Evolutionary conservation across 2,797 vertebrate genomes (phyloP).

Genomic region (Lophotriccus pileatus): DNA sequence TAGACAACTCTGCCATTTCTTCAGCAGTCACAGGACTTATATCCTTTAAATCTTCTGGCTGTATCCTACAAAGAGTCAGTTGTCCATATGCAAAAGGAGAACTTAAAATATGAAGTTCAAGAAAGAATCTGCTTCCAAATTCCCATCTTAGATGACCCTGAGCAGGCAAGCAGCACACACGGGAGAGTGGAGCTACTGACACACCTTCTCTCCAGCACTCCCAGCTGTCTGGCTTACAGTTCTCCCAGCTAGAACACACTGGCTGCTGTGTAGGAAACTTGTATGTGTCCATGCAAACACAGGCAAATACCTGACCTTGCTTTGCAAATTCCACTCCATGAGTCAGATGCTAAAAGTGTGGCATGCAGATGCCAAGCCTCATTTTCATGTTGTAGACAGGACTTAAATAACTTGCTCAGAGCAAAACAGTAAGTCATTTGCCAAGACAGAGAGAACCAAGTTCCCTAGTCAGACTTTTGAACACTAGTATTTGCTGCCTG

Average conservation of each 20-base stretch:
- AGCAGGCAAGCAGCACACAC: not conserved
- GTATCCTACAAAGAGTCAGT: not conserved
- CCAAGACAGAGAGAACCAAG: not conserved
- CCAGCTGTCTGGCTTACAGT: not conserved
- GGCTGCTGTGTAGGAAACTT: not conserved
- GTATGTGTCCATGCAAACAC: not conserved
- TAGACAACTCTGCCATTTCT: not conserved
- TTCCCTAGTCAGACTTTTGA: not conserved
- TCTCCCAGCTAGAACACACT: not conserved
- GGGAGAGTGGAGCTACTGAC: not conserved
- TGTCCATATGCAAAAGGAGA: not conserved
- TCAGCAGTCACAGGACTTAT: not conserved
- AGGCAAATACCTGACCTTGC: constrained; percentile 29
- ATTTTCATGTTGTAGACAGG: not conserved
- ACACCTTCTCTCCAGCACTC: not conserved
- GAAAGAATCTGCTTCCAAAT: not conserved
- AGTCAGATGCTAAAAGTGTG: constrained; percentile 32
- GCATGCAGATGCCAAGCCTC: not conserved
- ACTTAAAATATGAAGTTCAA: not conserved
- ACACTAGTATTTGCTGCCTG: not conserved
- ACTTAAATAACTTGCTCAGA: not conserved
- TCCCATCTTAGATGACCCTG: not conserved
- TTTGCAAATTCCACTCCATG: constrained; percentile 26
- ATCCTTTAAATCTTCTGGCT: not conserved
- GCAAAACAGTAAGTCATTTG: not conserved